Base-by-base conservation (phyloP, 2,888 invertebrate genomes). In the Euclidia mi region DNA sequence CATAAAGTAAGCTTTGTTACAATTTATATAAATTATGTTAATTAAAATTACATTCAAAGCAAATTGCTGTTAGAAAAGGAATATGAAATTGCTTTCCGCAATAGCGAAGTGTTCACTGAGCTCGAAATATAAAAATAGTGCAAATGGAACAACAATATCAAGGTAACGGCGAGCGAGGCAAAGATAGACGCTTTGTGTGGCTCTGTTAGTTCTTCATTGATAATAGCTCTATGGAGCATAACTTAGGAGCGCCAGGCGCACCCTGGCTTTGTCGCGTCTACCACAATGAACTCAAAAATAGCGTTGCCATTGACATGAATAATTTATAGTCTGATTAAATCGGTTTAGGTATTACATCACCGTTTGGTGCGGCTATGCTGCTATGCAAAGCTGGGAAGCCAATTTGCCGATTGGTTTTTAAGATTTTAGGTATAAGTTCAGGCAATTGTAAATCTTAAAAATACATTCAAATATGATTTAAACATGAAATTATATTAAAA, bases 251-350 rank as follows among this genome's bases (percentile, higher is more conserved):
- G 77, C 45, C 74, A 11, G 60, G 20, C 71, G 55, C 65, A 12
- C 67, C 77, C 61, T 53, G 41, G 35, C 45, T 46, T 56, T 55
- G 47, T 65, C 45, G 35, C 31, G 43, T 57, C 56, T 56, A 28
- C 42, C 38, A 68, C 69, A 69, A 74, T 77, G 59, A 56, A 56
- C 25, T 69, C 59, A 65, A 76, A 74, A 71, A 65, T 72, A 76
- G 47, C 56, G 40, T 58, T 56, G 59, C 55, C 56, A 76, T 68
- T 72, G 73, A 58, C 56, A 72, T 73, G 53, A 51, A 76, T 76
- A 59, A 76, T 76, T 64, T 69, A 76, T 63, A 48, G 45, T 50
- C 31, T 42, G 50, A 51, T 71, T 58, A 47, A 64, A 67, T 60
- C 57, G 38, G 55, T 41, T 50, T 49, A n/a, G n/a, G n/a, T n/a